Base-by-base conservation (phyloP, 1,140 invertebrate genomes). In the Penaeus vannamei region DNA sequence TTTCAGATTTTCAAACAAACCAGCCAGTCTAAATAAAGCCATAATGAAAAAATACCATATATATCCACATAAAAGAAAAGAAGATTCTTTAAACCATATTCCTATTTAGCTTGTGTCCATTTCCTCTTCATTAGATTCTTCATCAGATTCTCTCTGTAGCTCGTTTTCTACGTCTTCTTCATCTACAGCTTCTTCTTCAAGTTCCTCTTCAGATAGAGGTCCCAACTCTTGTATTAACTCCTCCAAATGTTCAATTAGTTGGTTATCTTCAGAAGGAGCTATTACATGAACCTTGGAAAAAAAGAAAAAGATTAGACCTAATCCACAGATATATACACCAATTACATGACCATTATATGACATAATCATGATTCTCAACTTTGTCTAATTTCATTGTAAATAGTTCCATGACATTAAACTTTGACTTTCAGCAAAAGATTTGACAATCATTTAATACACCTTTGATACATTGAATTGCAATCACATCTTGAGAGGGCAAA, bases 181-280 rank as follows among this genome's bases (percentile, higher is more conserved):
- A 53, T 85, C 83, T 23, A 42, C 66, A 19, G 61, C 64, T n/a
- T 87, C 90, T 2, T 81, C 84, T 60, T 89, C 91, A 29, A 60
- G 46, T 23, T 91, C 90, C 0, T 81, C 84, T 32, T 89, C 91
- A 29, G 64, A 46, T 23, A 89, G 62, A 7, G 91, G 91, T 0
- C 91, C 91, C 36, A 91, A 84, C 69, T 91, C 90, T 36, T 81
- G 62, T 61, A 87, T 32, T 42, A 91, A 46, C 42, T 91, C 90
- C n/a, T 90, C 77, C 53, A 91, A 32, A 36, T 91, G 91, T 46
- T 91, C 85, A 64, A 84, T 46, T 29, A 91, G 32, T 61, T 88
- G 85, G 36, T 17, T 64, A 60, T 85, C 87, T 81, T 89, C 90
- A 79, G 61, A 59, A 19, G 87, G 85, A 19, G 77, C 62, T 19